phyloP scores from a whole-genome alignment of 1,140 invertebrate species.

The Rhysida immarginata region DNA sequence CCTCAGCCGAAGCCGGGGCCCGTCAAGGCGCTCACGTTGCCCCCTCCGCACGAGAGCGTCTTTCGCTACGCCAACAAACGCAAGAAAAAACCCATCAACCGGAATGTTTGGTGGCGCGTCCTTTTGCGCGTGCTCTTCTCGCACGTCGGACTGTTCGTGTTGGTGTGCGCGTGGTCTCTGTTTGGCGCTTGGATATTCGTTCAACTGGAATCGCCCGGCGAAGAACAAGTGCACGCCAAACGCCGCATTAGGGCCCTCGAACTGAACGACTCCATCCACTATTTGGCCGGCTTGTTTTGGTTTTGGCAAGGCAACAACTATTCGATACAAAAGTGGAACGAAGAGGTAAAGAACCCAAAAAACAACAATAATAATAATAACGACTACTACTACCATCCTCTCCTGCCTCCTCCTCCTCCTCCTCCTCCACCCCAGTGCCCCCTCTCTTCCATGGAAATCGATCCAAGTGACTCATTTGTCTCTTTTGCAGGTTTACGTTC shows the following conservation, averaged over 20 bases:
- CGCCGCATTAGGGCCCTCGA: conserved; percentile 12
- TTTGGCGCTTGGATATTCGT: conserved; percentile 19
- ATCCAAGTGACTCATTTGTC: not conserved
- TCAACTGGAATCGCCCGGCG: conserved; percentile 12
- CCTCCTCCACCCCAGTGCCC: not conserved
- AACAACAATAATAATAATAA: too few relatives aligned
- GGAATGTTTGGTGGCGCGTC: conserved; percentile 3
- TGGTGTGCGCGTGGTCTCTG: conserved; percentile 17
- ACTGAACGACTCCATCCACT: conserved; percentile 19
- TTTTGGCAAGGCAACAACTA: conserved; percentile 16
- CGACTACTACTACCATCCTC: too few relatives aligned
- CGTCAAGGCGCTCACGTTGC: not conserved
- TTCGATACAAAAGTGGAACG: conserved; percentile 10
- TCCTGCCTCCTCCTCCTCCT: too few relatives aligned
- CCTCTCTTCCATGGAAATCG: not conserved
- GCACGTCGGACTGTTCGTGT: conserved; percentile 20
- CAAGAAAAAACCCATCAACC: not conserved
- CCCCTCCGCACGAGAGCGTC: not conserved
- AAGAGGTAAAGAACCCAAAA: conserved; percentile 11
- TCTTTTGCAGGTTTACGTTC: conserved; percentile 13
- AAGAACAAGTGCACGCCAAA: conserved; percentile 10
- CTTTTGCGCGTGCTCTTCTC: conserved; percentile 20
- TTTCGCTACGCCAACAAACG: not conserved
- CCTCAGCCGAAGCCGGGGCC: not conserved
- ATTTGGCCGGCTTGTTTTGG: conserved; percentile 18